Base-by-base conservation (phyloP, 2,888 invertebrate species). In the Crepidodera aurea region DNA sequence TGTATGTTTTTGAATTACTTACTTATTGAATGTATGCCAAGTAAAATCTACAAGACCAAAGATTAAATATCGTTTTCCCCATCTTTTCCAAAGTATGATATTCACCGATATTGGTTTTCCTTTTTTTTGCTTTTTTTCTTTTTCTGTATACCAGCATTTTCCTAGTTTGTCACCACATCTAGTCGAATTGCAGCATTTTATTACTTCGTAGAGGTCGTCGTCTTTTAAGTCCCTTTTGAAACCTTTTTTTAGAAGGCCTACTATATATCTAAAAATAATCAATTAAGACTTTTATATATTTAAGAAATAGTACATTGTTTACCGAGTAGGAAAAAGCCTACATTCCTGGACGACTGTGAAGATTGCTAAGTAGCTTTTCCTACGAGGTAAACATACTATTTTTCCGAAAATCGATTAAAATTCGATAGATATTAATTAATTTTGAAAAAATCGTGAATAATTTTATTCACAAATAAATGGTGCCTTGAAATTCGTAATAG, bases 251-350 rank as follows among this genome's bases (percentile, higher is more conserved):
- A 90, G 89, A 4, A 86, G 84, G 66, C 86, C 85, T 51, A 87
- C 78, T 0, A 88, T 84, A 86, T 89, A 90, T 76, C 90, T 90
- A 78, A 59, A n/a, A n/a, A n/a, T n/a, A n/a, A n/a, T n/a, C n/a
- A n/a, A n/a, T n/a, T n/a, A 80, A 72, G 32, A 13, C 7, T 13
- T n/a, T 27, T 27, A n/a, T 34, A 12, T 56, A 10, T 16, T 2
- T 15, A 7, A 4, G n/a, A 10, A 22, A 50, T 32, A 10, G 22
- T 15, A 50, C 10, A 4, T 12, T 25, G n/a, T n/a, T n/a, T n/a
- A n/a, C n/a, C n/a, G n/a, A n/a, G n/a, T n/a, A n/a, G n/a, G n/a
- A n/a, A n/a, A n/a, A n/a, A n/a, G n/a, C n/a, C n/a, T n/a, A n/a
- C n/a, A n/a, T n/a, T n/a, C n/a, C n/a, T n/a, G n/a, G 12, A 5